Evolutionary conservation across 2,113 vertebrate genomes (phyloP), one percentile per base, ranked within the genome.

Genomic region (Strix uralensis): DNA sequence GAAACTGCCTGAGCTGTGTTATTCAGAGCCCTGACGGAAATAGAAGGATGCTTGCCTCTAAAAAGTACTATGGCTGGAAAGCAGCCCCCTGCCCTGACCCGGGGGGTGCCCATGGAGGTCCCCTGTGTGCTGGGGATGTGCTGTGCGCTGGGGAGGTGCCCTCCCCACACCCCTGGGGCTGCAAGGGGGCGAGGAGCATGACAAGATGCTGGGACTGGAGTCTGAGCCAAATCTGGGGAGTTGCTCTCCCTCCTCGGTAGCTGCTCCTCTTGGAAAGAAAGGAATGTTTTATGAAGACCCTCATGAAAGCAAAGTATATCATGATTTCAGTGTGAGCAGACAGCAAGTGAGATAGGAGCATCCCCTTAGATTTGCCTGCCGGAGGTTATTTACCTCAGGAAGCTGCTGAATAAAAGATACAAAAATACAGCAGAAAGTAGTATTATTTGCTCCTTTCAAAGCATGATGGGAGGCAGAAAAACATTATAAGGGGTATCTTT

Each of bases 301-400:
- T 94, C 80, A 36, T 90, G 93, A 97, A 96, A 93, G 46, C 57
- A 47, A 96, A 88, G 70, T 70, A 55, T 51, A 71, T 91, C 55
- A 36, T 82, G 91, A 81, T 71, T 96, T 62, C 32, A 63, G 88
- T 30, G 92, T 61, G 88, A 83, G 95, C 71, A 96, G 86, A 73
- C 63, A 11, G 23, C 61, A 9, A 86, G 84, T 2, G 19, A 95
- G 94, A 95, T 42, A 92, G 96, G 80, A 95, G 91, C 89, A 93
- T 86, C 62, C 91, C 86, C 88, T 96, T 87, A 75, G 88, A 71
- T 96, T 93, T 90, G 62, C 73, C 18, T 91, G 88, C 90, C 46
- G 16, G 90, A 95, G 92, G 95, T 97, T 96, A 96, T 97, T 96
- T 94, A 95, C 95, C 93, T 91, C 92, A 40, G 96, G 93, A 97